A percentile compares a stretch with the other conserved stretches of the same genome.
phyloP scores from a whole-genome alignment of 2,797 vertebrate genomes.

The Rhinatrema bivittatum region DNA sequence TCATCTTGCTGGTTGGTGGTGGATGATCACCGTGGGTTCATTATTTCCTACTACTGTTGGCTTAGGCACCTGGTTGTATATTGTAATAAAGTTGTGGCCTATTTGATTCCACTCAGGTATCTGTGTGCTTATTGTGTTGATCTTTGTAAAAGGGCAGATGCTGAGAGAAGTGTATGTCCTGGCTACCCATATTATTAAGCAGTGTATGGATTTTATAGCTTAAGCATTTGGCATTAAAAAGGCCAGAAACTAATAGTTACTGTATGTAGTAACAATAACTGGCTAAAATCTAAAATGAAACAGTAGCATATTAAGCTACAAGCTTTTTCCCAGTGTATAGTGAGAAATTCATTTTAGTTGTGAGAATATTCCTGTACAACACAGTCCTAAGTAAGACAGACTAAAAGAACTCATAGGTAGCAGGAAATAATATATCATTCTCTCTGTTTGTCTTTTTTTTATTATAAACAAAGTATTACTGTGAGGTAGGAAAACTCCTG shows the following conservation, averaged over 20 bases:
- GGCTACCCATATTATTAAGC: too few relatives aligned
- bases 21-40: too few relatives aligned
- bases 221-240: too few relatives aligned
- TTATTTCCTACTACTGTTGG: too few relatives aligned
- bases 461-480: constrained; percentile 39
- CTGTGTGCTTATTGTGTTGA: too few relatives aligned
- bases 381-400: not conserved
- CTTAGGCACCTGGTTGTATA: too few relatives aligned
- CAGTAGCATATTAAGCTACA: fast-evolving
- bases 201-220: too few relatives aligned
- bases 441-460: constrained; percentile 23
- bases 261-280: not conserved
- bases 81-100: too few relatives aligned
- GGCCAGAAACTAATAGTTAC: constrained; percentile 5
- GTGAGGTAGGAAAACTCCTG: constrained; percentile 32
- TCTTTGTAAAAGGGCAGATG: too few relatives aligned
- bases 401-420: not conserved
- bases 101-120: too few relatives aligned
- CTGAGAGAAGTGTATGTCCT: too few relatives aligned
- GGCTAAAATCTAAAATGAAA: not conserved
- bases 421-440: constrained; percentile 42
- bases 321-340: not conserved
- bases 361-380: not conserved
- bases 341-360: not conserved
- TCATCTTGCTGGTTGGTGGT: too few relatives aligned